These are phyloP conservation scores for Cataglyphis hispanica DNA, from an alignment of 1,140 invertebrate genomes.

Conservation along the genomic window DNA sequence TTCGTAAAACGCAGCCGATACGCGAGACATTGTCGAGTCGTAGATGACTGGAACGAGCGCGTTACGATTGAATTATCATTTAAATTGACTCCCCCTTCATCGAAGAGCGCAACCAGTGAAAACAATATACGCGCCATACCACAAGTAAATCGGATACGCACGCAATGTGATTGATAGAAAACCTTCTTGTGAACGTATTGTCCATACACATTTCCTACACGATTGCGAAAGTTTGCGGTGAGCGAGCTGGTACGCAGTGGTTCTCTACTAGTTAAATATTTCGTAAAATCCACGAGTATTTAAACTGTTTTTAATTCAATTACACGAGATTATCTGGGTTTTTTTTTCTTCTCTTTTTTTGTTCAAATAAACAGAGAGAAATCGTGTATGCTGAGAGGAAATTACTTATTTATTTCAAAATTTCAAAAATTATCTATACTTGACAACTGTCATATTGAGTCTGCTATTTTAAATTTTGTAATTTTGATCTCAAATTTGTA, in stretches of 20 bases:
- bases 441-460: no score
- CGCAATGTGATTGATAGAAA: constrained; percentile 17
- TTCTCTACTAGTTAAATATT: not conserved
- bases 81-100: constrained; percentile 7
- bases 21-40: constrained; percentile 34
- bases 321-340: not conserved
- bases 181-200: not conserved
- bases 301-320: not conserved
- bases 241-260: not conserved
- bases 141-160: not conserved
- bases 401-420: no score
- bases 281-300: not conserved
- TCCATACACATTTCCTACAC: not conserved
- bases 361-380: not conserved
- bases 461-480: no score
- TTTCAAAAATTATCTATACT: no score
- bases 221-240: constrained; percentile 47
- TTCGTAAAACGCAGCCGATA: constrained; percentile 72
- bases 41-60: not conserved
- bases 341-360: not conserved
- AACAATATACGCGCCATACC: not conserved
- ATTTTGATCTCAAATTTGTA: no score
- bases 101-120: not conserved
- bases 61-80: constrained; percentile 50
- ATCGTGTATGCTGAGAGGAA: not conserved